These are phyloP conservation scores for Odobenus rosmarus DNA, from an alignment of 2,113 vertebrate genomes.

Conservation along the genomic window DNA sequence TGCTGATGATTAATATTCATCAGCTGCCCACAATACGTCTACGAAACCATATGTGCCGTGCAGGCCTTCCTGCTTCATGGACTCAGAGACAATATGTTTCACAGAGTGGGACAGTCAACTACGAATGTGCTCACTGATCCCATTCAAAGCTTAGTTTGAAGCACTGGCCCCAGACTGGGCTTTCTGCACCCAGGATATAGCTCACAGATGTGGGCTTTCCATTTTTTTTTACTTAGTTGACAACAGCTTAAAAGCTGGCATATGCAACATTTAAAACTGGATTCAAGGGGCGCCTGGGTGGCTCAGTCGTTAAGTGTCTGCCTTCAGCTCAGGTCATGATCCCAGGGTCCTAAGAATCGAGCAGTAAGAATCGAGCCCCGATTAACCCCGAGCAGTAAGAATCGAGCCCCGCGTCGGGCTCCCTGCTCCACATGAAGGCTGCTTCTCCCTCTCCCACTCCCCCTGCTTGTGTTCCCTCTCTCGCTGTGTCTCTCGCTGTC, in stretches of 20 bases:
- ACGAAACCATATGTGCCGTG: background rate
- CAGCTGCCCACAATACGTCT: background rate
- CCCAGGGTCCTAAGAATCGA: no score
- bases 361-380: no score
- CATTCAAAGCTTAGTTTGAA: slow-evolving; percentile 1
- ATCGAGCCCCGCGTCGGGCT: no score
- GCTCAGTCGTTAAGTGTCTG: no score
- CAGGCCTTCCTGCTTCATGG: background rate
- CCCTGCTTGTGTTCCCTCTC: no score
- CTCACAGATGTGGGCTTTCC: background rate
- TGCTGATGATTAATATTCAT: slow-evolving; percentile 29
- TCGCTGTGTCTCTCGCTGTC: no score
- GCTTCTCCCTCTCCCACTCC: no score
- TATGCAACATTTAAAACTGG: background rate
- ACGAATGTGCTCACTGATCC: background rate
- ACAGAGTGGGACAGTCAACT: background rate
- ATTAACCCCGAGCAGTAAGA: no score
- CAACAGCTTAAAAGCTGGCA: background rate
- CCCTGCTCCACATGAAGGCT: no score
- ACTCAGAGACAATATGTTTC: slow-evolving; percentile 16
- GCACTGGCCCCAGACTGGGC: background rate
- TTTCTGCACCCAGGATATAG: background rate
- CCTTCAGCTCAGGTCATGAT: no score
- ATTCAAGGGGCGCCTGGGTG: background rate
- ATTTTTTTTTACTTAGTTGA: background rate